These are phyloP conservation scores for Alauda arvensis DNA, from an alignment of 2,797 vertebrate species.

Conservation along the genomic window DNA sequence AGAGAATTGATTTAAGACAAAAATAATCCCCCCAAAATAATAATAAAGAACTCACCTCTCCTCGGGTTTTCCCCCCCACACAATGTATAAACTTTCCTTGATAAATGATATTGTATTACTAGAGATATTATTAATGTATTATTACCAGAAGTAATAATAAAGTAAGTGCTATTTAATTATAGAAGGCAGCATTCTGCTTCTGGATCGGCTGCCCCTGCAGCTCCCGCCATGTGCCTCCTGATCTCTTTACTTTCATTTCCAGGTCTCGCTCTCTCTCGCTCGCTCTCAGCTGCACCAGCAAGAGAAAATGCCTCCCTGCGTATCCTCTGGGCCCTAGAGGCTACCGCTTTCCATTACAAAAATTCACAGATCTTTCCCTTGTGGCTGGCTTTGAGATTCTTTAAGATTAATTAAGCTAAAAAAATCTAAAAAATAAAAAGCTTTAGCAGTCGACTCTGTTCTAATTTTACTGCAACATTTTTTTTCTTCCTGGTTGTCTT, in stretches of 20 bases:
- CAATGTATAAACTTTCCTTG: constrained; percentile 69
- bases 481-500: neutral
- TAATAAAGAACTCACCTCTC: constrained; percentile 72
- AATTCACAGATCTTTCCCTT: neutral
- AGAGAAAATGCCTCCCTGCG: constrained; percentile 65
- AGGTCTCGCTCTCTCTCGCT: constrained; percentile 64
- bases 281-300: constrained; percentile 65
- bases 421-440: neutral
- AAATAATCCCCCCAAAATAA: constrained; percentile 40
- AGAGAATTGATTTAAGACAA: neutral
- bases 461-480: neutral
- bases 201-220: constrained; percentile 72
- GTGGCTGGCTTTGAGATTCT: constrained; percentile 1
- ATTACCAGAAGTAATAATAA: constrained; percentile 79
- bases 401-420: constrained; percentile 13
- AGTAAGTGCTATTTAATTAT: constrained; percentile 80
- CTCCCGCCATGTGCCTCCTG: constrained; percentile 73
- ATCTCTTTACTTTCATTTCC: constrained; percentile 77
- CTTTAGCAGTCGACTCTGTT: neutral
- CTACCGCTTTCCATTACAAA: constrained; percentile 39
- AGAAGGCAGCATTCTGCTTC: constrained; percentile 74
- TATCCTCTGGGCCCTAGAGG: constrained; percentile 64
- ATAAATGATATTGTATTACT: constrained; percentile 78
- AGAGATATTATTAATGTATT: constrained; percentile 78
- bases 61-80: constrained; percentile 61